Base-by-base conservation (phyloP, 2,888 invertebrate genomes). In the Smittia aterrima region DNA sequence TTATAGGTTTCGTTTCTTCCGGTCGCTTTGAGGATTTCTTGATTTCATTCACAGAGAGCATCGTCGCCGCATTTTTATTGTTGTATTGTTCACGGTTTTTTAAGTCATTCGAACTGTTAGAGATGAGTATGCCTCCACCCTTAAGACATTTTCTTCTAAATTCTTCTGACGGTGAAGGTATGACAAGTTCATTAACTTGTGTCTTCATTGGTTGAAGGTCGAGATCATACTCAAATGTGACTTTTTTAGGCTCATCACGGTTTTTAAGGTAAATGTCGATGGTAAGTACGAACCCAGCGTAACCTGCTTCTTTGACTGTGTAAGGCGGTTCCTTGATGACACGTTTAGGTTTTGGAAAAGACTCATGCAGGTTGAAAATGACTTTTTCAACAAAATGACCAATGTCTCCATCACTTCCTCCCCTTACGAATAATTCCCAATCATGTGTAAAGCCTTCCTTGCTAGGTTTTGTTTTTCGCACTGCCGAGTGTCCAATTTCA, bases 391-490 rank as follows among this genome's bases (percentile, higher is more conserved):
- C 90, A 86, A 93, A 98, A 81, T 92, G 88, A 79, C 92, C 90
- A 78, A 98, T 93, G 80, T 93, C 92, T 78, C 91, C 91, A 80
- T 96, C 94, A 20, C 16, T 32, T 77, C 89, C 88, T 74, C 96
- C 96, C 79, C 92, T 88, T 22, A 98, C 94, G 85, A 92, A 97
- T 73, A 98, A 90, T 83, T 94, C 93, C 98, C 98, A 98, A 82
- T 98, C 97, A 85, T 98, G 98, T 78, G 97, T 98, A 82, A 93
- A 96, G 66, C 95, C 96, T 81, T 95, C 93, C 22, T 89, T 88
- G 13, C 95, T 94, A 78, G 89, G 88, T 81, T 92, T 92, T 73
- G 89, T 88, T 79, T 92, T 89, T 78, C 95, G 82, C 76, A 89
- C 88, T 77, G 97, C 94, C 83, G 90, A 89, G 84, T 98, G 97